Base-by-base conservation (phyloP, 1,140 invertebrate species). In the Archivesica marissinica region DNA sequence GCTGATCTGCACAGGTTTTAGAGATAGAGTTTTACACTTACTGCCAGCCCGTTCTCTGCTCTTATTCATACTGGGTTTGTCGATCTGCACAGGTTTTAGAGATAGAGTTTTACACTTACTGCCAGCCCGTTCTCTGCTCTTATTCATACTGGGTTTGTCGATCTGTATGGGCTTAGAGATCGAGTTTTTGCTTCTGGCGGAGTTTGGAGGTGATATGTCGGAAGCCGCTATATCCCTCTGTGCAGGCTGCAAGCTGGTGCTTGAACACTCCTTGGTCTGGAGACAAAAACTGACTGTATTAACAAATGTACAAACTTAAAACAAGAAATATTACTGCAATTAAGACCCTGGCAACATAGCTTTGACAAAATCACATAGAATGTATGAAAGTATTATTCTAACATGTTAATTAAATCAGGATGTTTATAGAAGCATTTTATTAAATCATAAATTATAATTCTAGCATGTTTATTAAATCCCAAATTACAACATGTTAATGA, bases 101-200 rank as follows among this genome's bases (percentile, higher is more conserved):
- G n/a, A n/a, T n/a, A n/a, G 23, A 15, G 23, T 52, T 61, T 61
- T 13, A 38, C 7, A 59, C 74, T 56, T 76, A 76, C 74, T 76
- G 23, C 74, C 38, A 56, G 50, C 25, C 17, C 52, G 35, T 13
- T 61, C 52, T 13, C 52, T 35, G 9, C 28, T 3, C 25, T 76
- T 76, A 20, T 28, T 59, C 23, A 54, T 7, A 20, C 0, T 20
- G 0, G 74, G 20, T 13, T 25, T 23, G 9, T 23, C 0, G 2
- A 76, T 76, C 74, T 52, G 47, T 23, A 76, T 76, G 28, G 74
- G 74, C 2, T 76, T 20, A n/a, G 74, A 76, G 2, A 76, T 23
- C 1, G 50, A 56, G n/a, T 52, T 76, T 35, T 76, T 35, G 44
- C 74, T 76, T 25, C 17, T 39, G n/a, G n/a, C n/a, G n/a, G n/a